Evolutionary conservation across 2,113 vertebrate species (phyloP), one percentile per base, ranked within the genome.

Genomic region (Cromileptes altivelis): DNA sequence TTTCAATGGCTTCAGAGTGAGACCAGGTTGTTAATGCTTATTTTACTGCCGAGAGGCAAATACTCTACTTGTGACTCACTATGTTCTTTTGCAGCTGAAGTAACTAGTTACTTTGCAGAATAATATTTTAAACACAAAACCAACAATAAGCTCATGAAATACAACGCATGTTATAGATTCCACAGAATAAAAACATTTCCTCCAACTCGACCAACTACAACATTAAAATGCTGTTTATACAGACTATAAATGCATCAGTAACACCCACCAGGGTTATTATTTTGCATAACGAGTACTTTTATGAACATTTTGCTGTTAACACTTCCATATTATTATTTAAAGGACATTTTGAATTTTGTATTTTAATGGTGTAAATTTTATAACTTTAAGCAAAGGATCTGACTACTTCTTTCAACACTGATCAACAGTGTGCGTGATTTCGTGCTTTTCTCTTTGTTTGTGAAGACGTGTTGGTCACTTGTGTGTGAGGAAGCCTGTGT

Each of bases 401-500:
- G 4, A 47, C 27, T 15, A 25, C 50, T 53, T 33, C 13, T 37
- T 7, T 6, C 25, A 52, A 17, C 45, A 18, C 42, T 27, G 61
- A 65, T 65, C 6, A 21, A 1, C 47, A 53, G 23, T 45, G 45
- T 55, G 37, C 14, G 25, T 56, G n/a, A 27, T 23, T 49, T 40
- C 50, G 64, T 70, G 12, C 0, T 8, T 49, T 3, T 69, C 21
- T 27, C 6, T 40, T 25, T 60, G n/a, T 30, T 30, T 52, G 50
- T 7, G 58, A 62, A 47, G 27, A 13, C 40, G 37, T 61, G 72
- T 69, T 53, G 15, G 73, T 64, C 27, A 40, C 47, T 55, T 69
- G 73, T 64, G 57, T 73, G 27, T 30, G 75, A 77, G 63, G 58
- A 73, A 40, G 77, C 23, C 14, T 75, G 42, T 37, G 72, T 70